phyloP scores from a whole-genome alignment of 1,140 invertebrate genomes.

The Ceratitis capitata region DNA sequence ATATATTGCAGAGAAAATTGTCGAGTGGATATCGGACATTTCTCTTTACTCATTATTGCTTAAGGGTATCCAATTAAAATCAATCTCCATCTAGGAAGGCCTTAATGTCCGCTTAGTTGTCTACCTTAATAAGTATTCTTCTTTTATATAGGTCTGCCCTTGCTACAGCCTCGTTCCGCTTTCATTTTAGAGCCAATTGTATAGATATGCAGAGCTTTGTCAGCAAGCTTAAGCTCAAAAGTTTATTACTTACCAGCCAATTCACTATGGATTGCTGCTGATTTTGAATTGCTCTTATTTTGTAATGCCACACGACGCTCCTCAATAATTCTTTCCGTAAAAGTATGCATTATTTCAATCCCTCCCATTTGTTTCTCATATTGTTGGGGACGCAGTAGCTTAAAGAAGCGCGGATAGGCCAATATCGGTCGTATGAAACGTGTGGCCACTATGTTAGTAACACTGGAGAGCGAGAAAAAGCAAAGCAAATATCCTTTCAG shows the following conservation, averaged over 20 bases:
- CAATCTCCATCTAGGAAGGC: too few species aligned
- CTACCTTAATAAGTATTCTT: too few species aligned
- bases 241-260: not conserved
- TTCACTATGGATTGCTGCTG: not conserved
- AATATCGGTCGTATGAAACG: constrained; percentile 58
- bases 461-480: constrained; percentile 44
- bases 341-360: constrained; percentile 55
- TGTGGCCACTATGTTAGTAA: constrained; percentile 50
- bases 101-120: too few species aligned
- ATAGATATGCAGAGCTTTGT: too few species aligned
- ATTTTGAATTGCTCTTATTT: not conserved
- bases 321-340: constrained; percentile 57
- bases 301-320: constrained; percentile 42
- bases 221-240: too few species aligned
- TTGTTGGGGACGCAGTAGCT: constrained; percentile 48
- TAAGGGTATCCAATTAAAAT: too few species aligned
- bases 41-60: too few species aligned
- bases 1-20: too few species aligned
- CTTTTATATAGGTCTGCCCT: too few species aligned
- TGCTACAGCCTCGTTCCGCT: too few species aligned
- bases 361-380: constrained; percentile 53
- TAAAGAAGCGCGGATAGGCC: constrained; percentile 51
- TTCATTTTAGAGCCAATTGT: too few species aligned
- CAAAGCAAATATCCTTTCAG: not conserved
- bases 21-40: too few species aligned